phyloP scores from a whole-genome alignment of 2,888 invertebrate genomes.

The Phengaris alcon region DNA sequence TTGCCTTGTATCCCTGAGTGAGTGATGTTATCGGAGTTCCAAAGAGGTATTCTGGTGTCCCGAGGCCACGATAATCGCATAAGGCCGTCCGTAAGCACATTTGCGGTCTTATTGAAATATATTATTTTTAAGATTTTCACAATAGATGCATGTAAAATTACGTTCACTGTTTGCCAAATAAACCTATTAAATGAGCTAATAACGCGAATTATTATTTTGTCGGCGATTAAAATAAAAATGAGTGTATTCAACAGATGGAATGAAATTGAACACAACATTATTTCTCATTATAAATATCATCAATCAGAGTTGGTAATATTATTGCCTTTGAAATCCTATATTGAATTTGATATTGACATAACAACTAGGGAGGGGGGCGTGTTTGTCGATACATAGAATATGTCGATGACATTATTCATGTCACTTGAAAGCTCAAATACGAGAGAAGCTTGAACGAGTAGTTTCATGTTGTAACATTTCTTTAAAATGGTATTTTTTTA shows the following conservation, averaged over 20 bases:
- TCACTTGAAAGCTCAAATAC: background rate
- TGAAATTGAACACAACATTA: conserved; percentile 22
- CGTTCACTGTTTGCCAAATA: background rate
- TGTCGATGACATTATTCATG: background rate
- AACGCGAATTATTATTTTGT: background rate
- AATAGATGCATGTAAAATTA: background rate
- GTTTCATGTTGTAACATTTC: too few species aligned
- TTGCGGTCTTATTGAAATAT: too few species aligned
- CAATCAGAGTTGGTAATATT: conserved; percentile 25
- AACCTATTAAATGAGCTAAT: background rate
- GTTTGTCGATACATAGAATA: background rate
- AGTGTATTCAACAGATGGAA: background rate
- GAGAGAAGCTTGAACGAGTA: too few species aligned
- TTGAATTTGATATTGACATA: conserved; percentile 30
- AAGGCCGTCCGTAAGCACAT: too few species aligned
- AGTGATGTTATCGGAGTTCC: too few species aligned
- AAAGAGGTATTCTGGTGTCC: too few species aligned
- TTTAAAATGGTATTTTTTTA: too few species aligned
- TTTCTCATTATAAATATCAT: conserved; percentile 6
- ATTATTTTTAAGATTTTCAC: too few species aligned
- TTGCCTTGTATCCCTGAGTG: too few species aligned
- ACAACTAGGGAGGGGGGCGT: background rate
- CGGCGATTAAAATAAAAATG: background rate
- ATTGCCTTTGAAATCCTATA: conserved; percentile 29
- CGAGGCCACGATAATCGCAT: too few species aligned